Conservation (phyloP, 2,888 invertebrate genomes). For the Trilocha varians region DNA sequence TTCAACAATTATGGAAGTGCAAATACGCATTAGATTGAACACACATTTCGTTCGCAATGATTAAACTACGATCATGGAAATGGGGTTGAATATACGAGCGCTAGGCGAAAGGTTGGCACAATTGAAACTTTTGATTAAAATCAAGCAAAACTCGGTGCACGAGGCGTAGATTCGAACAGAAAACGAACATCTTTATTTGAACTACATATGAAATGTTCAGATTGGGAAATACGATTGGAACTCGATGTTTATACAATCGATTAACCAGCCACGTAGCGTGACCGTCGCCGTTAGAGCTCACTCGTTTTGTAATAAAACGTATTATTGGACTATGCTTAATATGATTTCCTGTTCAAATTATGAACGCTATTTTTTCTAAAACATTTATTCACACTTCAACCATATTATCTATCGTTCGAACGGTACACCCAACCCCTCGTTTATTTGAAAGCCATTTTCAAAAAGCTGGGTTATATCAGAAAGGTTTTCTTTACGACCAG, state of each 20-base stretch:
- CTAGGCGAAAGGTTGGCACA: slow-evolving; percentile 46
- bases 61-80: slow-evolving; percentile 49
- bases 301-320: slow-evolving; percentile 1
- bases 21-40: slow-evolving; percentile 60
- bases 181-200: slow-evolving; percentile 68
- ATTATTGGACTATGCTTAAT: neutral
- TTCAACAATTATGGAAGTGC: slow-evolving; percentile 54
- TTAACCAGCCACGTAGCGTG: slow-evolving; percentile 22
- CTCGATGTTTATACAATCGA: slow-evolving; percentile 51
- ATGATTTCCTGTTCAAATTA: neutral
- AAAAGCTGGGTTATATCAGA: slow-evolving; percentile 20
- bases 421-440: slow-evolving; percentile 10
- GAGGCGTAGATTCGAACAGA: slow-evolving; percentile 42
- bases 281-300: slow-evolving; percentile 1
- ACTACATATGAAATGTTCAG: slow-evolving; percentile 48
- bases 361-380: neutral
- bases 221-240: slow-evolving; percentile 46
- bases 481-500: slow-evolving; percentile 20
- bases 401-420: too few relatives aligned
- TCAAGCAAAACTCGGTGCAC: slow-evolving; percentile 58
- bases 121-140: slow-evolving; percentile 73
- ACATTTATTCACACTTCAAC: too few relatives aligned
- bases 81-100: slow-evolving; percentile 20
- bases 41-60: slow-evolving; percentile 52
- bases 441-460: slow-evolving; percentile 1